phyloP scores from a whole-genome alignment of 2,888 invertebrate genomes.

The Liopterus haemorrhoidalis region DNA sequence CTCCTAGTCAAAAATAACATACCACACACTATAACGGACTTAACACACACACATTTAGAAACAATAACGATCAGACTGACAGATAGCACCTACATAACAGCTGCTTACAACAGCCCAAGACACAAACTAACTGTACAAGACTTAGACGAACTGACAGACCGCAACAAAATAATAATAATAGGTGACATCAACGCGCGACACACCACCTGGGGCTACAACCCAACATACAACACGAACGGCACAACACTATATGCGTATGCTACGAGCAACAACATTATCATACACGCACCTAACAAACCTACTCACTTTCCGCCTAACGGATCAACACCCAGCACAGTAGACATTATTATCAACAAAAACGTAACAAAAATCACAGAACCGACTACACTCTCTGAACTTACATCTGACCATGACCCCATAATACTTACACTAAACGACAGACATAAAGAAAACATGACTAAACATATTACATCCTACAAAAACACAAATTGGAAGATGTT shows the following conservation, averaged over 20 bases:
- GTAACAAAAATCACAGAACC: constrained; percentile 5
- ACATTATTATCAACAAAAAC: constrained; percentile 23
- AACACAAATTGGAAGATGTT: constrained; percentile 14
- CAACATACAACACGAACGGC: constrained; percentile 24
- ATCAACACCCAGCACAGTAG: constrained; percentile 18
- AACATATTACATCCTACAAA: constrained; percentile 3
- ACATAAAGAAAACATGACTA: not conserved
- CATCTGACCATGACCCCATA: constrained; percentile 32
- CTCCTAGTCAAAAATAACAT: not conserved
- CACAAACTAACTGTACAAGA: constrained; percentile 12
- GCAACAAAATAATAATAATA: constrained; percentile 15
- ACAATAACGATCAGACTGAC: constrained; percentile 15
- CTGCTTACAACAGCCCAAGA: constrained; percentile 19
- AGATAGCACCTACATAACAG: constrained; percentile 11
- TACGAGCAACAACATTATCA: not conserved
- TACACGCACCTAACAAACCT: constrained; percentile 12
- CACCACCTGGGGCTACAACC: constrained; percentile 24
- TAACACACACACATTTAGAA: constrained; percentile 14
- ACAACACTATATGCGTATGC: constrained; percentile 18
- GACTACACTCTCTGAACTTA: constrained; percentile 25
- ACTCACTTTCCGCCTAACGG: constrained; percentile 25
- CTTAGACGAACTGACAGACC: constrained; percentile 11
- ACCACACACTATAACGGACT: not conserved
- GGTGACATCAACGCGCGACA: constrained; percentile 28
- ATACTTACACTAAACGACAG: constrained; percentile 15